phyloP scores from a whole-genome alignment of 2,888 invertebrate genomes.

The Deilephila porcellus region DNA sequence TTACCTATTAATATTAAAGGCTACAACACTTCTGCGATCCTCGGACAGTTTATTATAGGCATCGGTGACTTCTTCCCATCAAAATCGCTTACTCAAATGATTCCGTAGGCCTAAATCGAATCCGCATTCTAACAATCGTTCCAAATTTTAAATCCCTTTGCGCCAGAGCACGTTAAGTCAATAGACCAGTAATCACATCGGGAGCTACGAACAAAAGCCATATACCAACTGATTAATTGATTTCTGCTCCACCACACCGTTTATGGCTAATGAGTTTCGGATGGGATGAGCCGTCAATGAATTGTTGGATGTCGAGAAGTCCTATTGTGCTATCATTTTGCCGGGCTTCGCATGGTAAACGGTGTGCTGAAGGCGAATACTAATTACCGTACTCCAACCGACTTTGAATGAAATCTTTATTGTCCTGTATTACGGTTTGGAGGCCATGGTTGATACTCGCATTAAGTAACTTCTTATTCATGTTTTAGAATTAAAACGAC shows the following conservation, averaged over 20 bases:
- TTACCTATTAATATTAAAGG: too few species aligned
- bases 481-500: too few species aligned
- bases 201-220: conserved; percentile 14
- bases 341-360: neutral
- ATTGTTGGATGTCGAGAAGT: neutral
- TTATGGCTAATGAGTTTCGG: conserved; percentile 21
- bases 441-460: neutral
- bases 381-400: neutral
- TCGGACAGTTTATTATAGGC: too few species aligned
- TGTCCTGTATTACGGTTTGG: neutral
- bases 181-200: neutral
- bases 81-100: neutral
- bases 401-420: neutral
- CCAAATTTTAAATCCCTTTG: neutral
- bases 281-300: conserved; percentile 8
- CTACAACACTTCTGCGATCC: too few species aligned
- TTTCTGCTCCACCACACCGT: conserved; percentile 13
- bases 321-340: neutral
- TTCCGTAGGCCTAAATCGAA: neutral
- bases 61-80: neutral
- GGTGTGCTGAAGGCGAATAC: neutral
- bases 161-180: neutral
- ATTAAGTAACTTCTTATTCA: too few species aligned
- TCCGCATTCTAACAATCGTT: neutral
- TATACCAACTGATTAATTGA: conserved; percentile 21